These are phyloP conservation scores for Zingel zingel DNA, from an alignment of 2,113 vertebrate genomes.

Conservation along the genomic window DNA sequence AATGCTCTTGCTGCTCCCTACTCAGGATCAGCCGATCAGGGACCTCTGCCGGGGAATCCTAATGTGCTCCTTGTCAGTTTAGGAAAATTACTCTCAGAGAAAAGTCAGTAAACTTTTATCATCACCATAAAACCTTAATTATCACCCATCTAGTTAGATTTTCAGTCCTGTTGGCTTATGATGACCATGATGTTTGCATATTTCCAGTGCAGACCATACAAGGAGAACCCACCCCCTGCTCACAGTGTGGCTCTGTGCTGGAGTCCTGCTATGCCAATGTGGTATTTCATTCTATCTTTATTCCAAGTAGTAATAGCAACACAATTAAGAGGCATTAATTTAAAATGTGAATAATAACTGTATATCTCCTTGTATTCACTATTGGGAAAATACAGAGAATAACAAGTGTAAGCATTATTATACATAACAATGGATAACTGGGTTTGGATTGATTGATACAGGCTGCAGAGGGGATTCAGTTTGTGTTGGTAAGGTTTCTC, in stretches of 20 bases:
- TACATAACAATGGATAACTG: slow-evolving; percentile 1
- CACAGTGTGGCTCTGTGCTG: slow-evolving; percentile 72
- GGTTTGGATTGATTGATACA: background rate
- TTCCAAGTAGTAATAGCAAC: background rate
- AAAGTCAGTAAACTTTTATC: slow-evolving; percentile 66
- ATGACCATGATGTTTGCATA: slow-evolving; percentile 3
- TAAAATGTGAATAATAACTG: slow-evolving; percentile 6
- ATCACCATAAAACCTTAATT: slow-evolving; percentile 9
- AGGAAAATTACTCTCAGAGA: slow-evolving; percentile 75
- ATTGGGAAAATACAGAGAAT: background rate
- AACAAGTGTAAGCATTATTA: slow-evolving; percentile 1
- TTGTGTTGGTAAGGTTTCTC: background rate
- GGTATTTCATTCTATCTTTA: slow-evolving; percentile 43
- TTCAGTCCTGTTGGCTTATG: background rate
- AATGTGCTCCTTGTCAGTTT: slow-evolving; percentile 82
- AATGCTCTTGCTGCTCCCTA: background rate
- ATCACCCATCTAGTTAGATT: background rate
- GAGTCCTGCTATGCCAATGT: slow-evolving; percentile 71
- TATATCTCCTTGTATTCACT: slow-evolving; percentile 4
- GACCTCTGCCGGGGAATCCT: slow-evolving; percentile 77
- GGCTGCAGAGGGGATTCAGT: background rate
- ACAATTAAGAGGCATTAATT: background rate
- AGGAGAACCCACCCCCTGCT: slow-evolving; percentile 68
- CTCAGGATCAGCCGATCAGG: slow-evolving; percentile 48
- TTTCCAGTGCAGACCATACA: slow-evolving; percentile 62